Evolutionary conservation across 2,113 vertebrate species (phyloP).

Genomic region (Calidris pugnax): DNA sequence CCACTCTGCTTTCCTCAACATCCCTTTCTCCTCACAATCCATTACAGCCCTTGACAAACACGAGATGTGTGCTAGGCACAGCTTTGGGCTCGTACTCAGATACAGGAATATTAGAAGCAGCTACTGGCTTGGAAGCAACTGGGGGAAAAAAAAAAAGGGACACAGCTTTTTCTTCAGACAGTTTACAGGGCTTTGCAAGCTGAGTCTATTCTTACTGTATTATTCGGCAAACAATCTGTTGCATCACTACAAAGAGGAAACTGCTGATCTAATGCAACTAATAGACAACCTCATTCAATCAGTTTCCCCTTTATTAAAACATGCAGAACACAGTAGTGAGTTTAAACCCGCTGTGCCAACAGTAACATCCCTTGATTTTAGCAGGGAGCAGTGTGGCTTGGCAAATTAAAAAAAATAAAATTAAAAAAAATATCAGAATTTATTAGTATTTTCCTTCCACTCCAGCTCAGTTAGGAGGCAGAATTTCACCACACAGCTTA

Average conservation of each 20-base stretch:
- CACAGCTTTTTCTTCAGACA: neutral
- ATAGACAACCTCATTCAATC: conserved; percentile 25
- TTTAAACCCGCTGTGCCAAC: conserved; percentile 35
- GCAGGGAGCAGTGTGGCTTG: conserved; percentile 43
- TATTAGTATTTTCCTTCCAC: conserved; percentile 34
- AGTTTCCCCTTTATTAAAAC: conserved; percentile 53
- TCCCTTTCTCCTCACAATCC: neutral
- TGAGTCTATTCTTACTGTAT: conserved; percentile 9
- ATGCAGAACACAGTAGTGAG: conserved; percentile 12
- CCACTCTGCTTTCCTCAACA: neutral
- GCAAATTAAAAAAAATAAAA: neutral
- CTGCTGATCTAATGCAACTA: conserved; percentile 27
- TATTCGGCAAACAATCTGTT: conserved; percentile 1
- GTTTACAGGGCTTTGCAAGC: neutral
- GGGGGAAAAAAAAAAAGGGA: neutral
- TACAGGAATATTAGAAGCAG: conserved; percentile 39
- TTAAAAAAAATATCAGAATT: neutral
- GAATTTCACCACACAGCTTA: neutral
- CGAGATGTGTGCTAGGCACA: neutral
- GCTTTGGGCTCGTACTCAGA: neutral
- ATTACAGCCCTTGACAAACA: neutral
- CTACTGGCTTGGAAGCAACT: conserved; percentile 7
- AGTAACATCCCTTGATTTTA: conserved; percentile 51
- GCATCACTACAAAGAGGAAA: conserved; percentile 32
- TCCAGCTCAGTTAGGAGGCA: neutral